Conservation (phyloP, 2,797 vertebrate species). For the Hyperoplus immaculatus region DNA sequence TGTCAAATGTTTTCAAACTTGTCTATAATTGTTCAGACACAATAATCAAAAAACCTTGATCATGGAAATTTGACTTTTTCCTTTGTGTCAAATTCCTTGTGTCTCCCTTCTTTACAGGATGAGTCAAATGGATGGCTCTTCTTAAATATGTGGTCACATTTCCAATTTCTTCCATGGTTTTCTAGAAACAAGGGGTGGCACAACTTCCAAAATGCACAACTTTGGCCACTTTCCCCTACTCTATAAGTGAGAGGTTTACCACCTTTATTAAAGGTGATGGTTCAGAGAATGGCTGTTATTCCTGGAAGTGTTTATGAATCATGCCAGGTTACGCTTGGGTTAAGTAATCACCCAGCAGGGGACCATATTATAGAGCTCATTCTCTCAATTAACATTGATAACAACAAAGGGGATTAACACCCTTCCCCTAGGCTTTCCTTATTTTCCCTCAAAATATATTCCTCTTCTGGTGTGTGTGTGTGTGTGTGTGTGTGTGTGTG, state of each 20-base stretch:
- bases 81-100: no score
- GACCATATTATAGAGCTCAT: slow-evolving; percentile 68
- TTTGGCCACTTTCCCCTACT: no score
- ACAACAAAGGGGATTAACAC: slow-evolving; percentile 76
- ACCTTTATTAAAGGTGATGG: slow-evolving; percentile 55
- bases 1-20: no score
- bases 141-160: no score
- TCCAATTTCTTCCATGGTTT: no score
- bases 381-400: slow-evolving; percentile 80
- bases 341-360: slow-evolving; percentile 72
- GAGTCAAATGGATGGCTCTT: no score
- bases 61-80: no score
- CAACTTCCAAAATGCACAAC: no score
- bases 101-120: no score
- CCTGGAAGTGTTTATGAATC: slow-evolving; percentile 73
- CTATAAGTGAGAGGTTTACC: slow-evolving; percentile 17
- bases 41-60: no score
- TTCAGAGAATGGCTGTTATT: slow-evolving; percentile 63
- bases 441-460: slow-evolving; percentile 49
- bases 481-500: not conserved
- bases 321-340: slow-evolving; percentile 50
- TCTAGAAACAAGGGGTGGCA: no score
- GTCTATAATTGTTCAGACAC: no score
- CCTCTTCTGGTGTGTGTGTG: slow-evolving; percentile 16
- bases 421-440: slow-evolving; percentile 34